Conservation (phyloP, 2,113 vertebrate genomes). For the Eulacestoma nigropectus region DNA sequence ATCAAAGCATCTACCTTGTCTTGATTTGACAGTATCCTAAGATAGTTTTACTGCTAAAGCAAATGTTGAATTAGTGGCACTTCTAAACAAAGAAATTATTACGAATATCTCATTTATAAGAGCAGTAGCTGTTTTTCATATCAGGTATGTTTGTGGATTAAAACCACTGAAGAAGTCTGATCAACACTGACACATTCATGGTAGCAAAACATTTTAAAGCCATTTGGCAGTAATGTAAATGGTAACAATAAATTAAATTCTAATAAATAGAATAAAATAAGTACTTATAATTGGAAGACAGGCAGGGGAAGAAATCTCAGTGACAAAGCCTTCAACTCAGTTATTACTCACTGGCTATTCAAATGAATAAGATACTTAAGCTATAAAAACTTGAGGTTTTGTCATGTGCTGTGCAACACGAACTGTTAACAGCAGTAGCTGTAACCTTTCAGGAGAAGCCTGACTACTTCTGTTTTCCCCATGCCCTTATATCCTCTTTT, state of each 20-base stretch:
- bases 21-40: slow-evolving; percentile 23
- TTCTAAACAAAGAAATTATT: slow-evolving; percentile 9
- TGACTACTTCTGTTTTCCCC: not conserved
- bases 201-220: not conserved
- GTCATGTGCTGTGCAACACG: not conserved
- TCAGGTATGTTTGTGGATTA: slow-evolving; percentile 19
- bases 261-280: not conserved
- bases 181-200: not conserved
- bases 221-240: slow-evolving; percentile 22
- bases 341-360: not conserved
- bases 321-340: not conserved
- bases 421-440: not conserved
- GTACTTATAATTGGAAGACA: not conserved
- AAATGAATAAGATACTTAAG: not conserved
- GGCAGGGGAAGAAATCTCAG: not conserved
- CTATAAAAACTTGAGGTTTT: not conserved
- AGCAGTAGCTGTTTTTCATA: slow-evolving; percentile 34
- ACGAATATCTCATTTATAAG: slow-evolving; percentile 33
- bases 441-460: not conserved
- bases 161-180: slow-evolving; percentile 24
- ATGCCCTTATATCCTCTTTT: not conserved
- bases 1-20: slow-evolving; percentile 38
- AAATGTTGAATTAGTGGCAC: slow-evolving; percentile 27
- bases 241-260: not conserved
- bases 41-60: not conserved